Evolutionary conservation across 2,888 invertebrate genomes (phyloP), one percentile per base, ranked within the genome.

Genomic region (Sphaerophoria taeniata): DNA sequence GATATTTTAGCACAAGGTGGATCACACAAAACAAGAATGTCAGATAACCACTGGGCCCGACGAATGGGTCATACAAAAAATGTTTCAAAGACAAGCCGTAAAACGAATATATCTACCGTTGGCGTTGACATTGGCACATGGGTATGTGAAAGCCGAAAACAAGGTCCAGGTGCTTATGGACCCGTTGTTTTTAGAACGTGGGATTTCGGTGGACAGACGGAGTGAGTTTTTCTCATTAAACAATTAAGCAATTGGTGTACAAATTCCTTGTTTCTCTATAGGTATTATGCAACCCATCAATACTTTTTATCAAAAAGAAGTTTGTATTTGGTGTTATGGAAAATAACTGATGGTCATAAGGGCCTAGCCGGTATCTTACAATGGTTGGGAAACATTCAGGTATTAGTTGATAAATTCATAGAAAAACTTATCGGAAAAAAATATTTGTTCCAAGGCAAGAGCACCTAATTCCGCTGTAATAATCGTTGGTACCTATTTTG

Each of bases 171-270:
- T 0, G 94, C 95, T 0, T 95, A 95, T 89, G 97, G 97, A 0
- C 96, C 98, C 0, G 96, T 98, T 70, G 95, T 97, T 34, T 98
- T 98, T 92, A 93, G 98, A 71, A 99, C 99, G 0, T 99, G 99
- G 99, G 99, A 99, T 92, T 99, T 99, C 92, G 99, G 99, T 4
- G 99, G 99, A 0, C 99, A 99, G 93, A 95, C 96, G 90, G 99
- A 99, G 94, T 95, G 89, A 92, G 93, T 92, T 12, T 47, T 36
- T 11, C 33, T 36, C 0, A 16, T 45, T 34, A 11, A 9, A 24
- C n/a, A 11, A 12, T 16, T 4, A 80, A 39, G 4, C 31, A 39
- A 4, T 0, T 0, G 3, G 2, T 24, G 6, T 0, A 0, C 9
- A 7, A 0, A 33, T 1, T 33, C 1, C 3, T 45, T 49, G 5